Percentiles rank a stretch among this genome's conserved stretches.
phyloP scores from a whole-genome alignment of 2,888 invertebrate species.

The Scaptomyza cyrtandrae region DNA sequence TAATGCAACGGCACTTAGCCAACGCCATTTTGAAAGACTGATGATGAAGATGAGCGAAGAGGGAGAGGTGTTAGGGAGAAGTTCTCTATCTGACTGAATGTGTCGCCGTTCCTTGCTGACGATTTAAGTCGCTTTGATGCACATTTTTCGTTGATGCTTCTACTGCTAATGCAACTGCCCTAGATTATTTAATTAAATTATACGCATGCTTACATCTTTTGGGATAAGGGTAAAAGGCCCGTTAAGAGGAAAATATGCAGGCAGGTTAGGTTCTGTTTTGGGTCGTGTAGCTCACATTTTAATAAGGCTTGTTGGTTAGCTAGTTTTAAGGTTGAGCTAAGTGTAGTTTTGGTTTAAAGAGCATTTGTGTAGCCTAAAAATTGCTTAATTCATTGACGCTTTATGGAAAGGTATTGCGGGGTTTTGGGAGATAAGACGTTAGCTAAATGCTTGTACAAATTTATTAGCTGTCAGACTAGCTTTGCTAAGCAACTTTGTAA shows the following conservation, averaged over 20 bases:
- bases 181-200: constrained; percentile 80
- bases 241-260: constrained; percentile 11
- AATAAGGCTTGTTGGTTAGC: constrained; percentile 21
- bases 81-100: constrained; percentile 52
- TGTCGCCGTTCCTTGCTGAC: constrained; percentile 80
- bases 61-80: constrained; percentile 21
- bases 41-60: constrained; percentile 1
- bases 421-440: no score
- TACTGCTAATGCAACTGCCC: constrained; percentile 62
- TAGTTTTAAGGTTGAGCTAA: no score
- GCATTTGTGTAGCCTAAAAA: no score
- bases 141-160: constrained; percentile 67
- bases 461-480: no score
- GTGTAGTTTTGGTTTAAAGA: no score
- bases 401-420: no score
- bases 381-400: no score
- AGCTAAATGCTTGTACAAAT: no score
- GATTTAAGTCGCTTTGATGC: constrained; percentile 80
- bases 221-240: constrained; percentile 2
- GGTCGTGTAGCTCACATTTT: constrained; percentile 65
- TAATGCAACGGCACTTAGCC: constrained; percentile 75
- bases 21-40: constrained; percentile 64
- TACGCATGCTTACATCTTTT: constrained; percentile 75
- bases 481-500: no score
- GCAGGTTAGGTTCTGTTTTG: constrained; percentile 30